A percentile compares a stretch with the other conserved stretches of the same genome.
These are phyloP conservation scores for Oscheius onirici DNA, from an alignment of 2,888 invertebrate species.

Conservation along the genomic window DNA sequence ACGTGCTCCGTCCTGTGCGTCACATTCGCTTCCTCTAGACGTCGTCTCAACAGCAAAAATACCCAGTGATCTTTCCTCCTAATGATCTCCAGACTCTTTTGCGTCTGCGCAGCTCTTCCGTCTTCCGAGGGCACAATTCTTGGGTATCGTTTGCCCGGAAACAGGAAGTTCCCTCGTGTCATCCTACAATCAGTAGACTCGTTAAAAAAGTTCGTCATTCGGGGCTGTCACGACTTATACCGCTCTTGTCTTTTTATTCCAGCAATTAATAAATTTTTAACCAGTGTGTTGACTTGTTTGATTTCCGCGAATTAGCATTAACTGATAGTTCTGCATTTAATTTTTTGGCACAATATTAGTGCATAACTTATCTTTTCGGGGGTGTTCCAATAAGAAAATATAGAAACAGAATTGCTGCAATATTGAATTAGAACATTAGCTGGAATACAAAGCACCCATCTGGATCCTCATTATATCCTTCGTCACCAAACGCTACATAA, in stretches of 20 bases:
- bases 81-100: neutral
- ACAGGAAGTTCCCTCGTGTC: slow-evolving; percentile 30
- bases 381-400: slow-evolving; percentile 21
- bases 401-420: slow-evolving; percentile 3
- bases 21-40: slow-evolving; percentile 30
- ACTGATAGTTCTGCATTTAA: neutral
- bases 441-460: slow-evolving; percentile 30
- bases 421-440: slow-evolving; percentile 4
- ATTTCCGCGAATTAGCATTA: neutral
- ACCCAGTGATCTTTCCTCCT: neutral
- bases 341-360: neutral
- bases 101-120: neutral
- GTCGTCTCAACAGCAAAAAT: neutral
- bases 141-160: slow-evolving; percentile 19
- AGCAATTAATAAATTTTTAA: no score
- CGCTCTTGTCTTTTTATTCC: no score
- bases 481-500: slow-evolving; percentile 23
- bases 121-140: neutral
- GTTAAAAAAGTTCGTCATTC: slow-evolving; percentile 20
- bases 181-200: slow-evolving; percentile 25
- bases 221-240: neutral
- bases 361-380: neutral
- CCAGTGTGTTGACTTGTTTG: neutral
- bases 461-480: slow-evolving; percentile 18
- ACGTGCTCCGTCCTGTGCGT: slow-evolving; percentile 34